Percentiles rank a stretch among this genome's conserved stretches.
Evolutionary conservation across 2,797 vertebrate species (phyloP).

Genomic region (Tapirus indicus): DNA sequence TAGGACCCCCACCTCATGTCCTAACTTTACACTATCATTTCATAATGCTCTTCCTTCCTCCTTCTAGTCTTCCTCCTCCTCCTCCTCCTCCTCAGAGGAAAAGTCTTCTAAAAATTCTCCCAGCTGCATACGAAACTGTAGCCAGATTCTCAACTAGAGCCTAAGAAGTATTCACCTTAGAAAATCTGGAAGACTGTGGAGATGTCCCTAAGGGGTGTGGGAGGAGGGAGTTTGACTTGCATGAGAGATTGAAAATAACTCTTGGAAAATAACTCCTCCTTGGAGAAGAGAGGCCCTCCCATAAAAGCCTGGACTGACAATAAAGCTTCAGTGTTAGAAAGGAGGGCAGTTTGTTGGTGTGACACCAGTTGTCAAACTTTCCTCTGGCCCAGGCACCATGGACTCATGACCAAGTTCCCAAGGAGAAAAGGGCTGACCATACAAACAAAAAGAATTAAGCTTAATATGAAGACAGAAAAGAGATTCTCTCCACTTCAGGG

Average conservation of each 20-base stretch:
- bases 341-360: neutral
- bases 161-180: neutral
- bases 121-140: neutral
- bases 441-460: neutral
- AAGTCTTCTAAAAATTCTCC: neutral
- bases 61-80: neutral
- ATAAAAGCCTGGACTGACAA: neutral
- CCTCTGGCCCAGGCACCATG: neutral
- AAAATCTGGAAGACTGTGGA: neutral
- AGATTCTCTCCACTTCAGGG: neutral
- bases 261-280: slow-evolving; percentile 16
- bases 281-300: neutral
- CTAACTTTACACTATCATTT: neutral
- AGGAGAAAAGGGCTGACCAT: neutral
- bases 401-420: neutral
- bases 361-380: slow-evolving; percentile 24
- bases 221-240: neutral
- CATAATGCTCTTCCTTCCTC: neutral
- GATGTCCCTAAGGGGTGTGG: neutral
- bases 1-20: neutral
- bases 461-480: neutral
- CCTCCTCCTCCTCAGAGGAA: neutral
- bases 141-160: neutral
- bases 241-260: slow-evolving; percentile 17
- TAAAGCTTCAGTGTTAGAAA: slow-evolving; percentile 10